phyloP scores from a whole-genome alignment of 1,140 invertebrate species.

The Drosophila bocqueti region DNA sequence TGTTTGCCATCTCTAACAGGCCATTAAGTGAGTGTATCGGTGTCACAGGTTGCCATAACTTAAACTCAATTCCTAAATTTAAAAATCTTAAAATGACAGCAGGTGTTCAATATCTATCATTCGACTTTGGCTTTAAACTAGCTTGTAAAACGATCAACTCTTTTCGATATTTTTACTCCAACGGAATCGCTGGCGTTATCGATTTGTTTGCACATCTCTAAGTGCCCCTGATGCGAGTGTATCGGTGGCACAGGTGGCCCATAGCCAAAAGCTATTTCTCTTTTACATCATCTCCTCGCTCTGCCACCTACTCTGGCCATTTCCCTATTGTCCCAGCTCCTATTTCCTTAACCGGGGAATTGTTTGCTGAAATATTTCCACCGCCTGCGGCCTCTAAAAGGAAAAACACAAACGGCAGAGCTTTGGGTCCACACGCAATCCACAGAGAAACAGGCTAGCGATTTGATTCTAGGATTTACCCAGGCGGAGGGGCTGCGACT shows the following conservation, averaged over 20 bases:
- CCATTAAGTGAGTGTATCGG: too few relatives aligned
- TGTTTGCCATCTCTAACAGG: too few relatives aligned
- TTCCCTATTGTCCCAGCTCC: constrained; percentile 12
- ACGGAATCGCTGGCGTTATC: neutral
- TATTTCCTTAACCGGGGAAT: constrained; percentile 21
- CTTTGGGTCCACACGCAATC: constrained; percentile 39
- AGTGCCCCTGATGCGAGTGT: neutral
- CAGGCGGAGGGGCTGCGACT: too few relatives aligned
- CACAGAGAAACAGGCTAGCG: constrained; percentile 22
- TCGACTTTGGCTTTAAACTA: too few relatives aligned
- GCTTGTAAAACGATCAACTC: too few relatives aligned
- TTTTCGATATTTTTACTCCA: too few relatives aligned
- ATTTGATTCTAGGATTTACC: constrained; percentile 28
- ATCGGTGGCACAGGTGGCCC: constrained; percentile 65
- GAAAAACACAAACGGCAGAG: constrained; percentile 14
- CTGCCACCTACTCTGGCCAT: neutral
- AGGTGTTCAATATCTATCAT: too few relatives aligned
- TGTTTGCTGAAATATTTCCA: constrained; percentile 50
- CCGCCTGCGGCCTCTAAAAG: constrained; percentile 28
- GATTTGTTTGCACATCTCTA: constrained; percentile 6
- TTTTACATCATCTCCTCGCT: constrained; percentile 6
- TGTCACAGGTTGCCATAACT: too few relatives aligned
- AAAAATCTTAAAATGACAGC: neutral
- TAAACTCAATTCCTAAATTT: neutral
- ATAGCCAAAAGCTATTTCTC: constrained; percentile 52